A percentile compares a stretch with the other conserved stretches of the same genome.
These are phyloP conservation scores for Lordiphosa collinella DNA, from an alignment of 1,140 invertebrate species.

Conservation along the genomic window DNA sequence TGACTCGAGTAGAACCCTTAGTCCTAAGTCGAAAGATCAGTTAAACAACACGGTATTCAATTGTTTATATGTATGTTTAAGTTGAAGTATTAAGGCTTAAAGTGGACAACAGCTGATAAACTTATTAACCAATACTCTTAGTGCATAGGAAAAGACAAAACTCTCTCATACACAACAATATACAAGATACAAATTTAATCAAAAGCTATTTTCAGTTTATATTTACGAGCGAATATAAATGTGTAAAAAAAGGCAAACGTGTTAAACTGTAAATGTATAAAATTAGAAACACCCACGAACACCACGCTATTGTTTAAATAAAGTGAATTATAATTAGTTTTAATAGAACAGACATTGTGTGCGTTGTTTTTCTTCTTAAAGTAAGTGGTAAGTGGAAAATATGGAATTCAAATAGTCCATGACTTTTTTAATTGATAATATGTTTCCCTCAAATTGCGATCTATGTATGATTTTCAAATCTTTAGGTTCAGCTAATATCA, in stretches of 20 bases:
- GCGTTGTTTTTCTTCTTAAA: too few species aligned
- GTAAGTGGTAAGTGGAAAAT: too few species aligned
- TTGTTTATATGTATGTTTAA: slow-evolving; percentile 13
- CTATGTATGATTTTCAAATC: too few species aligned
- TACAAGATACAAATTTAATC: too few species aligned
- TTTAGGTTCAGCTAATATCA: too few species aligned
- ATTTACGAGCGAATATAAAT: slow-evolving; percentile 52
- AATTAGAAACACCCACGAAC: slow-evolving; percentile 42
- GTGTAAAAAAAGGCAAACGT: slow-evolving; percentile 42
- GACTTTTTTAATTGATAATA: too few species aligned
- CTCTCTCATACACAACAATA: background rate
- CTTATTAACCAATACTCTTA: slow-evolving; percentile 57
- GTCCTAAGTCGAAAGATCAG: slow-evolving; percentile 30
- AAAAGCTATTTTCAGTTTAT: slow-evolving; percentile 45
- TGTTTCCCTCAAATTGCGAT: too few species aligned
- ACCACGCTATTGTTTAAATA: slow-evolving; percentile 50
- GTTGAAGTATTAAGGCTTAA: slow-evolving; percentile 64
- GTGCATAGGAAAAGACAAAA: slow-evolving; percentile 42
- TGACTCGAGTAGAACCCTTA: slow-evolving; percentile 27
- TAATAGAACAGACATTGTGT: slow-evolving; percentile 32
- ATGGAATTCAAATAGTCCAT: too few species aligned
- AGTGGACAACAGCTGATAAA: slow-evolving; percentile 19
- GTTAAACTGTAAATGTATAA: slow-evolving; percentile 40
- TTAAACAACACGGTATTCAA: slow-evolving; percentile 4
- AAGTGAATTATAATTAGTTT: slow-evolving; percentile 64